Evolutionary conservation across 2,797 vertebrate species (phyloP), one percentile per base, ranked within the genome.

Genomic region (Gallirallus australis): DNA sequence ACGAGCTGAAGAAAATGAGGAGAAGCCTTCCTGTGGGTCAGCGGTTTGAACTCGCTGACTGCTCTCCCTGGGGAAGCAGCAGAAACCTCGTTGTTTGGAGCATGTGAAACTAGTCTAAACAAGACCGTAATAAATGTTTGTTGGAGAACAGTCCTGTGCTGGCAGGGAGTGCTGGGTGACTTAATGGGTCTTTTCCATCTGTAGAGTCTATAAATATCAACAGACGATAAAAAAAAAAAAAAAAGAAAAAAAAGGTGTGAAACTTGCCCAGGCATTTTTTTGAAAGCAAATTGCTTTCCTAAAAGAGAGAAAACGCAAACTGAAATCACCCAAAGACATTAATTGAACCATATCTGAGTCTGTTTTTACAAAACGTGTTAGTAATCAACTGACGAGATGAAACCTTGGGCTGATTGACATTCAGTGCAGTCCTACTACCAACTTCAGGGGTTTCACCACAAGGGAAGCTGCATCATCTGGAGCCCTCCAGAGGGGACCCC

Each of bases 81-180:
- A 91, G 65, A 90, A 94, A 69, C 31, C 52, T 86, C 5, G 2
- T 72, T 86, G 57, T 91, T 93, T 86, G 82, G 66, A 94, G 37
- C 63, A 45, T 63, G 39, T 37, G 66, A 73, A 91, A 76, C 63
- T 86, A 82, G 87, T 91, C 91, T 95, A 93, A 97, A 91, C 77
- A 89, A 82, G 73, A 40, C 20, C 12, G 20, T 86, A 96, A 94
- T 61, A 90, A 94, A 93, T 84, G 70, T 53, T 96, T 79, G 80
- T 60, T 93, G 75, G 60, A 93, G 77, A 93, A 12, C 5, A 89
- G 82, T 88, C 9, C 66, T 64, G 19, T 1, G 6, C 66, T 96
- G 91, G 85, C 80, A 86, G 56, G 25, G 82, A 82, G 24, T 1
- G 2, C 64, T 79, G 64, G 54, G 61, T 94, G 89, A 82, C 65